Evolutionary conservation across 2,113 vertebrate genomes (phyloP).

Genomic region (Alces alces): DNA sequence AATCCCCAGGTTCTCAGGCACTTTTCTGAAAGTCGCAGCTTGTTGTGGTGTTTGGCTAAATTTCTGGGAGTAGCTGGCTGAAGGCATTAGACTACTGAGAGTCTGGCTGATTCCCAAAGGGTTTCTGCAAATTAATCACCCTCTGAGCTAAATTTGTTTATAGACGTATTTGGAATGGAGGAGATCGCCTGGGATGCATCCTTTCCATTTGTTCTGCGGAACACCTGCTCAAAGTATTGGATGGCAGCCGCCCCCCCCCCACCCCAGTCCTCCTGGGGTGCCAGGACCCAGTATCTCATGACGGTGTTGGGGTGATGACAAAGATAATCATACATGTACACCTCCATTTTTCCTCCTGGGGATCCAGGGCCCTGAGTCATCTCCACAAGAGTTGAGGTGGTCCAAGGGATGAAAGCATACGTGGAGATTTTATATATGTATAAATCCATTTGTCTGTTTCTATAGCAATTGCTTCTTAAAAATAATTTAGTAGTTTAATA

Average conservation of each 20-base stretch:
- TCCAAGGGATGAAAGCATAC: background rate
- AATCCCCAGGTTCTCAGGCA: background rate
- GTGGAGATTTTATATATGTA: background rate
- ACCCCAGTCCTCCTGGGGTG: background rate
- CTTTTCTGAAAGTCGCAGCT: constrained; percentile 31
- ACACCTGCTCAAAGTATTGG: constrained; percentile 48
- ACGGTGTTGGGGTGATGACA: background rate
- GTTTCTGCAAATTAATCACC: constrained; percentile 71
- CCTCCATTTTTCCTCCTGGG: background rate
- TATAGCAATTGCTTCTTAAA: constrained; percentile 60
- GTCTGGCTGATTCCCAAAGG: constrained; percentile 55
- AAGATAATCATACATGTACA: background rate
- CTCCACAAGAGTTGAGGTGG: background rate
- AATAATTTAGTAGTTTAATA: constrained; percentile 67
- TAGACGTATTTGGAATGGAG: constrained; percentile 60
- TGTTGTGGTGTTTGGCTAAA: constrained; percentile 53
- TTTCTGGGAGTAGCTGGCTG: constrained; percentile 66
- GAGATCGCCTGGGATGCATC: constrained; percentile 1
- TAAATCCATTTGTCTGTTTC: constrained; percentile 37
- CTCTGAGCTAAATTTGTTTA: constrained; percentile 71
- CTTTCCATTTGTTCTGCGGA: background rate
- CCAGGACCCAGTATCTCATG: background rate
- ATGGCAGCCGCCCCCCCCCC: background rate
- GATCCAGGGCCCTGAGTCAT: background rate
- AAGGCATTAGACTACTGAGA: constrained; percentile 63